Conservation (phyloP, 2,797 vertebrate species). For the Acropternis orthonyx region DNA sequence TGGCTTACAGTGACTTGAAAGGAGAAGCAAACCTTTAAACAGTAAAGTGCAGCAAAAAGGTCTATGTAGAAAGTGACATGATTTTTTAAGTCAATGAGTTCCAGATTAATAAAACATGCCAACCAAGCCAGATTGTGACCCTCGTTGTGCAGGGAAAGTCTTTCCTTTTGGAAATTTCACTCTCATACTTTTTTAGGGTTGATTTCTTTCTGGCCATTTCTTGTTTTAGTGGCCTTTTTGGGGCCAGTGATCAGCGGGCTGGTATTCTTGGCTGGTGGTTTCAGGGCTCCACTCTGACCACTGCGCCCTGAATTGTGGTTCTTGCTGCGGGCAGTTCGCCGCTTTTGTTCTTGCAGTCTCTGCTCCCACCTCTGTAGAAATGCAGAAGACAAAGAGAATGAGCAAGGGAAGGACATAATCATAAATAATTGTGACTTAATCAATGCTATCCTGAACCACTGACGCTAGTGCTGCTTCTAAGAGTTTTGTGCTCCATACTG, state of each 20-base stretch:
- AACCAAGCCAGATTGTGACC: neutral
- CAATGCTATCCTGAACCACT: neutral
- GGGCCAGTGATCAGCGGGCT: slow-evolving; percentile 46
- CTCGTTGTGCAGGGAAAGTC: neutral
- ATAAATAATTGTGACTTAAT: neutral
- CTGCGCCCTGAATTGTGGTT: slow-evolving; percentile 66
- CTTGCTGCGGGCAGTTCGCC: slow-evolving; percentile 44
- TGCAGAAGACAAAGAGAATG: neutral
- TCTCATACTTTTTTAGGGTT: slow-evolving; percentile 66
- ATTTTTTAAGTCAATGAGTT: slow-evolving; percentile 12
- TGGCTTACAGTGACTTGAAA: slow-evolving; percentile 58
- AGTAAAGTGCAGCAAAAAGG: slow-evolving; percentile 67
- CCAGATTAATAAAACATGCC: neutral
- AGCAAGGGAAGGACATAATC: neutral
- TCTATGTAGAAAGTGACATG: slow-evolving; percentile 26
- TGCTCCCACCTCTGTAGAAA: slow-evolving; percentile 80
- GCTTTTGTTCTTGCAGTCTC: slow-evolving; percentile 78
- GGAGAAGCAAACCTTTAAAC: slow-evolving; percentile 59
- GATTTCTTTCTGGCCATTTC: slow-evolving; percentile 70
- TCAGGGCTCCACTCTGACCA: slow-evolving; percentile 68
- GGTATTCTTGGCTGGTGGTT: slow-evolving; percentile 62
- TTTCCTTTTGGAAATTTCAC: neutral
- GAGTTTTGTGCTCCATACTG: neutral
- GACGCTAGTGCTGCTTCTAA: neutral
- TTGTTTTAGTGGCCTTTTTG: slow-evolving; percentile 73